Evolutionary conservation across 2,888 invertebrate genomes (phyloP), one percentile per base, ranked within the genome.

Genomic region (Euzophera pinguis): DNA sequence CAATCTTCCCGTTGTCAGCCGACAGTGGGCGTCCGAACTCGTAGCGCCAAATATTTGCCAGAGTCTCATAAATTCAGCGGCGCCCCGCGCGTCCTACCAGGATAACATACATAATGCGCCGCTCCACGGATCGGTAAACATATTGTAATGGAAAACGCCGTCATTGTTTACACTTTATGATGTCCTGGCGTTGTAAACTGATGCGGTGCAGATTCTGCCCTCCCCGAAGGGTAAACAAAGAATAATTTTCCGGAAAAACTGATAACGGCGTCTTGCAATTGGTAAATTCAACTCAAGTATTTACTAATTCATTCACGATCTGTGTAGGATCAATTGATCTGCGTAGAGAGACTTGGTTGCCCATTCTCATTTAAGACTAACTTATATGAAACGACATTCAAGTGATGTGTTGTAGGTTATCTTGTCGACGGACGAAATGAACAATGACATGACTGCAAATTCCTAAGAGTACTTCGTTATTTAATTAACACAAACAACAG

Each of bases 81-180:
- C 78, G 81, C 78, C 78, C 82, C 76, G 80, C 82, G 78, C 81
- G 79, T 79, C 82, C 81, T 72, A 75, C 81, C 82, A 77, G 89
- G 87, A 86, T 87, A 89, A 90, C 90, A 90, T 81, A 88, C 85
- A 90, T 90, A 90, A 90, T 88, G 81, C 90, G 82, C 76, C 73
- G 80, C 84, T 74, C 84, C 81, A 81, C 84, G 89, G 87, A 86
- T 90, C 85, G 88, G 89, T 83, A 90, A 90, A 90, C 90, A 90
- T 89, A 90, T 90, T 90, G 89, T 90, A 90, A 90, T 90, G 89
- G 90, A 89, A 90, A 90, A 87, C 84, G 86, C 81, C 79, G 79
- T 81, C 86, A 84, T 86, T 90, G 90, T 90, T 90, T 90, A 82
- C 87, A 81, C 81, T 87, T 90, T 87, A 87, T 84, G 86, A 87